phyloP scores from a whole-genome alignment of 1,140 invertebrate species.

The Parasteatoda tepidariorum region DNA sequence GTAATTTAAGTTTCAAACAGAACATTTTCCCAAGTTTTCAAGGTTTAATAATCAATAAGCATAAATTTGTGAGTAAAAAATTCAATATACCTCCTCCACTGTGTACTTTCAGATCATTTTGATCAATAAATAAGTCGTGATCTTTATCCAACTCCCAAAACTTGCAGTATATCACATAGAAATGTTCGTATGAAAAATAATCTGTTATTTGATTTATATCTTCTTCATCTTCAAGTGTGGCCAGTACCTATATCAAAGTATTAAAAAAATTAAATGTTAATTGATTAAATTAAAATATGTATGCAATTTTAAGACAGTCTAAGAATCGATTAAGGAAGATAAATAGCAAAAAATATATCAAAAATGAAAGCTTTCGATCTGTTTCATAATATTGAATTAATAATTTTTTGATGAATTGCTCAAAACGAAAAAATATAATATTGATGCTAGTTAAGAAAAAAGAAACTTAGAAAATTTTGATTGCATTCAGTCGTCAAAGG shows the following conservation, averaged over 20 bases:
- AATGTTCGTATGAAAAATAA: constrained; percentile 99
- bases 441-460: too few species aligned
- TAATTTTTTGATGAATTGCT: too few species aligned
- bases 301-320: not conserved
- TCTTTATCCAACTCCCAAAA: constrained; percentile 99
- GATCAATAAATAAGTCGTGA: constrained; percentile 95
- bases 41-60: too few species aligned
- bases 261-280: not conserved
- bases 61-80: too few species aligned
- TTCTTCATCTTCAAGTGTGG: constrained; percentile 81
- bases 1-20: too few species aligned
- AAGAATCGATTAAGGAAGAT: not conserved
- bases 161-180: constrained; percentile 99
- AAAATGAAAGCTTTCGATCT: too few species aligned
- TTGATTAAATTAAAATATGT: not conserved
- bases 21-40: too few species aligned
- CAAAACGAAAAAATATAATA: too few species aligned
- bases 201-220: constrained; percentile 97
- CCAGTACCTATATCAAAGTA: constrained; percentile 65
- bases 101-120: constrained; percentile 92
- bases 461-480: too few species aligned
- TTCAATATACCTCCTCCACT: constrained; percentile 92
- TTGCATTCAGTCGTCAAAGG: too few species aligned
- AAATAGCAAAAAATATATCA: not conserved
- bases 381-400: too few species aligned